Base-by-base conservation (phyloP, 2,113 vertebrate genomes). In the Prinia subflava region DNA sequence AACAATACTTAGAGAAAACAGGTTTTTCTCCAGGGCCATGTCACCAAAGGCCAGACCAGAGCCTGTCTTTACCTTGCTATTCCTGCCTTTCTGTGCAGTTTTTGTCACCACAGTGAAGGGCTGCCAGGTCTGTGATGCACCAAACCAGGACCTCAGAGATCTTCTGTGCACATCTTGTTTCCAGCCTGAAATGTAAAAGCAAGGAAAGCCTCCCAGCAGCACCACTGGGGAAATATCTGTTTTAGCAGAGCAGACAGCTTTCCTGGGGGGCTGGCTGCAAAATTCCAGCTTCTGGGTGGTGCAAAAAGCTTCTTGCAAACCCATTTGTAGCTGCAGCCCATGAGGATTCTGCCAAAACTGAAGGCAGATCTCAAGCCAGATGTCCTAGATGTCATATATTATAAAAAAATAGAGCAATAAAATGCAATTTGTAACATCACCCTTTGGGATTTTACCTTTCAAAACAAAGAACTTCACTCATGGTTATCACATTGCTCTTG, bases 111-210 rank as follows among this genome's bases (percentile, higher is more conserved):
- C 35, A 9, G 5, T 10, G 21, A 24, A 37, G 74, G 30, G 10
- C 46, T 6, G 15, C 19, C 21, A 24, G 46, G 25, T 11, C 3
- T 39, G n/a, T 27, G 65, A 37, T 37, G 22, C 60, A 30, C 44
- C 59, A 49, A 90, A 8, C 52, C 57, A 25, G 50, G 30, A 46
- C 18, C 6, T 1, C 6, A 56, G 44, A 89, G n/a, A 33, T 42
- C n/a, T 55, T 39, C 1, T 76, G 57, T 8, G 3, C 56, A 8
- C 35, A 6, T 30, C 25, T 68, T 6, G 0, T 3, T 30, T 46
- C 11, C 41, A 30, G 42, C 25, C 53, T 4, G 1, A 21, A 62
- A 41, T 60, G 60, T 13, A 24, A 63, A 83, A 82, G 33, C 57
- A 42, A 33, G 35, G 42, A 39, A 63, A 71, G 7, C 24, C 24